phyloP scores from a whole-genome alignment of 2,888 invertebrate species.

The Aporophyla nigra region DNA sequence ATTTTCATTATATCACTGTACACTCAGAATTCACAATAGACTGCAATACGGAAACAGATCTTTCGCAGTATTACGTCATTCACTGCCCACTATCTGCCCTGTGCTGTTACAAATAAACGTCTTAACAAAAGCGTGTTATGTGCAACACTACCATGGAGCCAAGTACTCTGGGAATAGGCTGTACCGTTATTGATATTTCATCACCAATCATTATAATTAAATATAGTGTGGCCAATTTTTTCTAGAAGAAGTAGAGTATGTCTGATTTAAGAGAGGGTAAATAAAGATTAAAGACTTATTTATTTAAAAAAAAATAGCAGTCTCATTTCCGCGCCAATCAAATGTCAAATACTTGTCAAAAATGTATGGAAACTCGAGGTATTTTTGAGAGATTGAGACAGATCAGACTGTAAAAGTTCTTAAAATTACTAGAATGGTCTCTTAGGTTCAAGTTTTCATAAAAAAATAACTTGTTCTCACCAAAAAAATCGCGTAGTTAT shows the following conservation, averaged over 20 bases:
- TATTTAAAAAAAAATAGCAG: no score
- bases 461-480: no score
- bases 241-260: background rate
- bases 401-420: no score
- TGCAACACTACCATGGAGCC: constrained; percentile 1
- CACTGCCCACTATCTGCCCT: constrained; percentile 23
- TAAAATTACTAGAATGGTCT: no score
- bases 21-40: constrained; percentile 28
- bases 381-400: no score
- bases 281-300: no score
- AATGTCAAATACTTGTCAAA: no score
- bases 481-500: no score
- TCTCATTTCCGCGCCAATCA: no score
- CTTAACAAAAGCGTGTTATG: constrained; percentile 20
- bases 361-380: no score
- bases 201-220: background rate
- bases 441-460: no score
- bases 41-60: constrained; percentile 42
- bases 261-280: no score
- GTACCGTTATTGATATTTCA: background rate
- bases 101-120: constrained; percentile 33
- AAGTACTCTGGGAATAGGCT: background rate
- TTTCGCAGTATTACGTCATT: constrained; percentile 30
- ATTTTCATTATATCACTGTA: constrained; percentile 27
- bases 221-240: background rate